Base-by-base conservation (phyloP, 1,140 invertebrate species). In the Bombus balteatus region DNA sequence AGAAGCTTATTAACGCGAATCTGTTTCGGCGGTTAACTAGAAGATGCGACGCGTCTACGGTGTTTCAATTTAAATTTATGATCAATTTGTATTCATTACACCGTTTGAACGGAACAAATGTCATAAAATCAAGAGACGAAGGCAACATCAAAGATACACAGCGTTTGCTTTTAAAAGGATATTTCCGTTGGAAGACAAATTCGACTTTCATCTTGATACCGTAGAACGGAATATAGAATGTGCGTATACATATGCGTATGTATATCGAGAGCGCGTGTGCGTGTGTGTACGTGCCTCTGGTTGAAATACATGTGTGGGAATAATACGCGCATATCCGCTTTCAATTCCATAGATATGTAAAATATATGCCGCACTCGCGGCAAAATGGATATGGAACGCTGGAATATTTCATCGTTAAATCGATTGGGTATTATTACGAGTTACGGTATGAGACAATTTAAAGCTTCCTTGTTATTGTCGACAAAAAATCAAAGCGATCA, bases 311-410 rank as follows among this genome's bases (percentile, higher is more conserved):
- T 57, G 62, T 18, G 74, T 37, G 75, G 75, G 88, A 73, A 65
- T 83, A 89, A 89, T 89, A 84, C 87, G 84, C 71, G 80, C 85
- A 89, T 89, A 89, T 89, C 88, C 80, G 85, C 85, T 89, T 85
- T 72, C 79, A 68, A 89, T 85, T 89, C 88, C 87, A 89, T 89
- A 89, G 88, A 89, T 89, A 89, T 83, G 88, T 88, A 89, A 89
- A 73, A 81, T 74, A 88, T 81, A 86, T 78, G 84, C 75, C 65
- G 70, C 66, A 80, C n/a, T 80, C 72, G 72, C 78, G 57, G 37
- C 62, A 75, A 79, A 89, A 72, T 89, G 79, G 85, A 86, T 89
- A 75, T 65, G 79, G 71, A 82, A 65, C 83, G 83, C 41, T 78
- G 79, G 85, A 88, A 88, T 57, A 78, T 89, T 89, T 88, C 74